Percentiles rank a stretch among this genome's conserved stretches.
These are phyloP conservation scores for Psix sp. DNA, from an alignment of 1,140 invertebrate species.

Conservation along the genomic window DNA sequence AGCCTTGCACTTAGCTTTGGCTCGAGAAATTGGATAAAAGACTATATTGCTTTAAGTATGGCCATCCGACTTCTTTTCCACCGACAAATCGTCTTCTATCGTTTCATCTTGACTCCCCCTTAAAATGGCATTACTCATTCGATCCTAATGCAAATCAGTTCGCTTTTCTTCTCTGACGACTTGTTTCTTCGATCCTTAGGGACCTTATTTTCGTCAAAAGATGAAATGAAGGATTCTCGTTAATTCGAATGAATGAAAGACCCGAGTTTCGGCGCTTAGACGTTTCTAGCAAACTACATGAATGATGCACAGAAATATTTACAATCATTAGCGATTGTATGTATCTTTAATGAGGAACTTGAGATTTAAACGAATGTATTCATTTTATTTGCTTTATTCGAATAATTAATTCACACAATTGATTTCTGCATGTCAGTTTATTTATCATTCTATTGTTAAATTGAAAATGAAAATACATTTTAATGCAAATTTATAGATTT, in stretches of 20 bases:
- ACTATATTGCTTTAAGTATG: conserved; percentile 44
- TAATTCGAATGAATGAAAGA: conserved; percentile 38
- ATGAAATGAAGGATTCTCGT: conserved; percentile 41
- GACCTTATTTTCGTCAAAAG: conserved; percentile 41
- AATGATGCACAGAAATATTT: neutral
- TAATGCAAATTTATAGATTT: too few species aligned
- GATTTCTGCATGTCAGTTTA: too few species aligned
- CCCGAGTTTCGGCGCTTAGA: neutral
- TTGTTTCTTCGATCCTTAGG: conserved; percentile 29
- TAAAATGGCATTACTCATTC: conserved; percentile 50
- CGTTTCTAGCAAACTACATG: neutral
- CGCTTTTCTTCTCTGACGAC: conserved; percentile 24
- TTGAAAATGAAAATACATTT: too few species aligned
- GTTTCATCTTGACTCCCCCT: conserved; percentile 45
- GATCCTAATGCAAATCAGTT: conserved; percentile 56
- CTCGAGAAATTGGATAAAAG: conserved; percentile 54
- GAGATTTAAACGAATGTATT: too few species aligned
- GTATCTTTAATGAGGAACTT: neutral
- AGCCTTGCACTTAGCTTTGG: conserved; percentile 42
- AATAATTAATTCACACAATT: too few species aligned
- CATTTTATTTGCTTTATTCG: too few species aligned
- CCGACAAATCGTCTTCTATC: conserved; percentile 40
- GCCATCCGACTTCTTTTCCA: conserved; percentile 31
- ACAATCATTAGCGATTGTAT: conserved; percentile 1
- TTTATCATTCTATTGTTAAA: too few species aligned